Evolutionary conservation across 1,140 invertebrate species (phyloP).

Genomic region (Magallana angulata): DNA sequence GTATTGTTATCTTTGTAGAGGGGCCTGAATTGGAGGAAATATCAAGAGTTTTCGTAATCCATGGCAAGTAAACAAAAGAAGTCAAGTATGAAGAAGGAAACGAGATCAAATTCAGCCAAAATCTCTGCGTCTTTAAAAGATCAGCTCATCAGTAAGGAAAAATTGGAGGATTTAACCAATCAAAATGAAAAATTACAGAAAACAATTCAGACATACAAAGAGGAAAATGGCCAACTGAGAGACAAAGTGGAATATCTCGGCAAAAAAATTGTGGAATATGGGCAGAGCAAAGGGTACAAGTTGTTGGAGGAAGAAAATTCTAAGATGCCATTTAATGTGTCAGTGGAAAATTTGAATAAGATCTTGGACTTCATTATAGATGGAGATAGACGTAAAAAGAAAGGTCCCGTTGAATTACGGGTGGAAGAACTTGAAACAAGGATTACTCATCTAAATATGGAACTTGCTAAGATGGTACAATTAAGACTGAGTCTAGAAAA

Average conservation of each 20-base stretch:
- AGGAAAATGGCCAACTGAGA: conserved; percentile 66
- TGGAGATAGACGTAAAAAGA: conserved; percentile 58
- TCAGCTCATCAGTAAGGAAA: conserved; percentile 46
- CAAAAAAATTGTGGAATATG: conserved; percentile 63
- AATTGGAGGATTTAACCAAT: conserved; percentile 63
- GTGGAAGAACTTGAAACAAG: conserved; percentile 76
- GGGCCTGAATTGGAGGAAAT: too few relatives aligned
- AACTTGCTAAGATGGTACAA: conserved; percentile 71
- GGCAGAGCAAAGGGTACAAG: conserved; percentile 60
- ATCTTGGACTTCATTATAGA: conserved; percentile 58
- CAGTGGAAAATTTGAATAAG: conserved; percentile 59
- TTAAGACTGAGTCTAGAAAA: conserved; percentile 69
- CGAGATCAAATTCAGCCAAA: conserved; percentile 45
- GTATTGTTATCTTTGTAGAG: too few relatives aligned
- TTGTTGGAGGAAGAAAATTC: conserved; percentile 50
- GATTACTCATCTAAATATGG: conserved; percentile 71
- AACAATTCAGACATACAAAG: conserved; percentile 60
- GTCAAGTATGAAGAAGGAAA: conserved; percentile 55
- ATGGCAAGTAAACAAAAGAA: conserved; percentile 59
- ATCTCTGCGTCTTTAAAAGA: conserved; percentile 24
- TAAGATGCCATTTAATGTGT: conserved; percentile 55
- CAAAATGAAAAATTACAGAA: conserved; percentile 65
- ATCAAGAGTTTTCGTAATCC: background rate
- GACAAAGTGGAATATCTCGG: conserved; percentile 57
- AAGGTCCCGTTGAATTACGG: conserved; percentile 63